A percentile compares a stretch with the other conserved stretches of the same genome.
These are phyloP conservation scores for Ostrea denselamellosa DNA, from an alignment of 1,140 invertebrate genomes.

Conservation along the genomic window DNA sequence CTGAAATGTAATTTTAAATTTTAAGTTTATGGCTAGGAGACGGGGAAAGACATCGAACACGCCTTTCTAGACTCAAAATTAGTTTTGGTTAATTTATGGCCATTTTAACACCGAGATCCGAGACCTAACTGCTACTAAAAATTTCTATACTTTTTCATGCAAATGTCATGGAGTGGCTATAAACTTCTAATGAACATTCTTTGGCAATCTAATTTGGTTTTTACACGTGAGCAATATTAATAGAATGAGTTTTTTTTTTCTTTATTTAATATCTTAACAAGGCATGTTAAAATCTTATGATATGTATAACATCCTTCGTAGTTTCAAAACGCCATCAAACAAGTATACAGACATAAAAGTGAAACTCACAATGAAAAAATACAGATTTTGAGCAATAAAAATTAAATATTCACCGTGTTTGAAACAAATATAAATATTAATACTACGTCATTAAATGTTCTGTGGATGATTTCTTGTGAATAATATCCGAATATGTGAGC, in stretches of 20 bases:
- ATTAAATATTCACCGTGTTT: conserved; percentile 17
- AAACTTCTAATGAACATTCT: background rate
- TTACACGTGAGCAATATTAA: conserved; percentile 8
- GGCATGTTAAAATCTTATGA: conserved; percentile 23
- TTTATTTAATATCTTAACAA: conserved; percentile 23
- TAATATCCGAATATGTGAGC: background rate
- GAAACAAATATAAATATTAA: background rate
- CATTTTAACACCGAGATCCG: background rate
- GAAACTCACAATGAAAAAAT: background rate
- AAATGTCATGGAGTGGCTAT: conserved; percentile 5
- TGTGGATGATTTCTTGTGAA: background rate
- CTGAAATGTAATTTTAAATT: background rate
- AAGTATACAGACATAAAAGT: conserved; percentile 13
- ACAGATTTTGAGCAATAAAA: conserved; percentile 32
- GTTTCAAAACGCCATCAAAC: conserved; percentile 21
- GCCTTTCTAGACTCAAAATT: background rate
- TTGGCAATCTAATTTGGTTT: conserved; percentile 26
- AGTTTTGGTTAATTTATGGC: conserved; percentile 6
- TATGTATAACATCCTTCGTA: conserved; percentile 35
- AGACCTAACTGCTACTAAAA: background rate
- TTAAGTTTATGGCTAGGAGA: background rate
- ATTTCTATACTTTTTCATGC: background rate
- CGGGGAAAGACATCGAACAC: background rate
- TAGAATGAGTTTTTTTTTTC: background rate
- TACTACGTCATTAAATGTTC: background rate